Base-by-base conservation (phyloP, 2,888 invertebrate species). In the Erebia ligea region DNA sequence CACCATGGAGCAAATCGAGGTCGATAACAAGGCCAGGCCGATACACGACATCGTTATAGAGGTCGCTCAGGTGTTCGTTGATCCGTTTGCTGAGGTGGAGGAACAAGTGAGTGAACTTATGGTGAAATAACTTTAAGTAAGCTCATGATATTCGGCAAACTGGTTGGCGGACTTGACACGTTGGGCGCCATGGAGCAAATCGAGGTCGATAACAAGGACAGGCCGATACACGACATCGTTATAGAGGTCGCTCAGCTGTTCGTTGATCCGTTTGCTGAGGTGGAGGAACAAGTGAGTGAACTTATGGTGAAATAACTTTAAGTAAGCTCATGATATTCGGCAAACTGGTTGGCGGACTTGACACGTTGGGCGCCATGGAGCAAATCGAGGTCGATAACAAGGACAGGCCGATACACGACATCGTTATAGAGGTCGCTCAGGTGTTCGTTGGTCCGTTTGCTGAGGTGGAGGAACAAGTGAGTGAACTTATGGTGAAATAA, bases 111-210 rank as follows among this genome's bases (percentile, higher is more conserved):
- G 21, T 40, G 15, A 50, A n/a, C 1, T n/a, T n/a, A 21, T 21
- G 2, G 21, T 21, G 21, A n/a, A n/a, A n/a, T n/a, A n/a, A n/a
- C n/a, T n/a, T n/a, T n/a, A n/a, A n/a, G n/a, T n/a, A n/a, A n/a
- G n/a, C n/a, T n/a, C n/a, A n/a, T n/a, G n/a, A 97, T 99, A 77
- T 99, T 99, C 92, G 99, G 99, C 19, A 97, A 97, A 89, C 94
- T 99, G 2, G 99, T 99, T 1, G 99, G 99, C 0, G 99, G 99
- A 0, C 92, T 99, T 78, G 99, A 99, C 70, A 98, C 98, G 0
- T 90, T 99, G 21, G 96, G 95, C 72, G 96, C 96, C 65, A 98
- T 99, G 93, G 99, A 99, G 86, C 96, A 95, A 80, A 95, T 99
- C 17, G 98, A 98, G 88, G 97, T 98, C 0, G 99, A 99, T 85